Evolutionary conservation across 2,113 vertebrate genomes (phyloP).

Genomic region (Ochotona princeps): DNA sequence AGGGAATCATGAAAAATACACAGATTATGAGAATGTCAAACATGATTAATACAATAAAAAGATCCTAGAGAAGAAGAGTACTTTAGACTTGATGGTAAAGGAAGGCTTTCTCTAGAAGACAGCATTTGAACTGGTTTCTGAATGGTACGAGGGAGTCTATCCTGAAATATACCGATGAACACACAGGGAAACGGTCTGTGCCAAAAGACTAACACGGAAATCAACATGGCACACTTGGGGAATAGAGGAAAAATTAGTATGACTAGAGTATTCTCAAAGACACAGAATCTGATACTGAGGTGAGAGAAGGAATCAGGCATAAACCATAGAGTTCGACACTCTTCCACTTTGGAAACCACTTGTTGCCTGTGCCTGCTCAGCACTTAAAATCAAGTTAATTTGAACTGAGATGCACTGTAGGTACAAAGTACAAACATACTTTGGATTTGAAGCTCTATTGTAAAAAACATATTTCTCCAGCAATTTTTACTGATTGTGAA

Average conservation of each 20-base stretch:
- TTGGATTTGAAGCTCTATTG: neutral
- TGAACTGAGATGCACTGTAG: neutral
- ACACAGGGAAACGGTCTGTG: neutral
- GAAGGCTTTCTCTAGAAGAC: neutral
- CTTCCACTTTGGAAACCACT: neutral
- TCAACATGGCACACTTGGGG: neutral
- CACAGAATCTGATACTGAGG: neutral
- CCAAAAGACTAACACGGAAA: neutral
- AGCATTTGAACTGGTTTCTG: neutral
- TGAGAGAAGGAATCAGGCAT: neutral
- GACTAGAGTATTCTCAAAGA: neutral
- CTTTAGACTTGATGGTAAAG: neutral
- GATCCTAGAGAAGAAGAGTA: neutral
- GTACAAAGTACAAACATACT: neutral
- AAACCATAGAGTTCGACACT: fast-evolving
- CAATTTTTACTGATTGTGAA: neutral
- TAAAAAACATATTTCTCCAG: neutral
- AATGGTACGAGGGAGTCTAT: neutral
- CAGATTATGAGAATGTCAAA: neutral
- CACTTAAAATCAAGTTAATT: neutral
- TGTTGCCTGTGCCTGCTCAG: neutral
- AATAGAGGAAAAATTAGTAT: neutral
- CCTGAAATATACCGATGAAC: neutral
- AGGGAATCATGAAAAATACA: neutral
- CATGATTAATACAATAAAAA: neutral